Evolutionary conservation across 2,888 invertebrate genomes (phyloP), one percentile per base, ranked within the genome.

Genomic region (Perizoma flavofasciatum): DNA sequence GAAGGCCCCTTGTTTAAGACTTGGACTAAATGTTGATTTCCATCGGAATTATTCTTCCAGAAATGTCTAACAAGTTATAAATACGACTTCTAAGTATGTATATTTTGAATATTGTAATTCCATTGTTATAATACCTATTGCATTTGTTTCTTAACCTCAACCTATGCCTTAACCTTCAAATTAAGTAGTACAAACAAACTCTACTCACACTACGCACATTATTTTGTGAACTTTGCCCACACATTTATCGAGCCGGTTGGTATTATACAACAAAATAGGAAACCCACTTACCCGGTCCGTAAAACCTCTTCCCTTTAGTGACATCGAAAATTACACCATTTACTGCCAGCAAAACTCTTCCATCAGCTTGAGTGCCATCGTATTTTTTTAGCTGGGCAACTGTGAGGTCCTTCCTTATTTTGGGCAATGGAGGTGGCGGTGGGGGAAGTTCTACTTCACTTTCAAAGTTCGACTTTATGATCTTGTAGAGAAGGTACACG

Each of bases 311-410:
- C 60, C 98, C 98, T 81, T 93, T 95, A 33, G 98, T 98, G 67
- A 97, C 98, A 92, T 99, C 99, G 89, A 97, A 99, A 44, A 99
- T 96, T 82, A 95, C 97, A 56, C 98, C 97, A 85, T 98, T 98
- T 49, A 99, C 97, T 45, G 97, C 98, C 41, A 99, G 94, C 69
- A 98, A 93, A 69, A 99, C 95, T 78, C 98, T 93, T 43, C 97
- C 98, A 81, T 98, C 98, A 45, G 95, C 92, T 76, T 95, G 96
- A 59, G 93, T 96, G 32, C 99, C 99, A 78, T 96, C 94, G 83
- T 95, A 98, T 75, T 95, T 94, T 75, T 94, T 95, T 71, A 99
- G 90, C 88, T 99, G 98, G 73, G 96, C 95, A 45, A 97, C 93
- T 35, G 97, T 97, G 85, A 99, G 96, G 87, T 99, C 99, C 78